These are phyloP conservation scores for Euwallacea fornicatus DNA, from an alignment of 1,140 invertebrate genomes.

Conservation along the genomic window DNA sequence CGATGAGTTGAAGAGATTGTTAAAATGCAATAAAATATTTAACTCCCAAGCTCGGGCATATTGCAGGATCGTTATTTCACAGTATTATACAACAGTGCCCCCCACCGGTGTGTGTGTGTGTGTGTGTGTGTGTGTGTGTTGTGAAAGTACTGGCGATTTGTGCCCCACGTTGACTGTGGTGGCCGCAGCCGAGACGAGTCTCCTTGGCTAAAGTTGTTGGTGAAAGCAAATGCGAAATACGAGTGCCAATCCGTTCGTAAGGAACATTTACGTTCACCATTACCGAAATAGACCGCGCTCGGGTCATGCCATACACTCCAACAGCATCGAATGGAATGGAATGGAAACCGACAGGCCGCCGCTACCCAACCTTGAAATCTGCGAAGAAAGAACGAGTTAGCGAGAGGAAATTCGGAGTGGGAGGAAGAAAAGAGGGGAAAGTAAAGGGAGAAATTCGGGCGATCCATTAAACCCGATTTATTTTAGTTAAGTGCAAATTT, in stretches of 20 bases:
- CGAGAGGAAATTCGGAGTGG: constrained; percentile 49
- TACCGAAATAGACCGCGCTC: constrained; percentile 41
- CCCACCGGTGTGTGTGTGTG: constrained; percentile 38
- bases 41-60: constrained; percentile 27
- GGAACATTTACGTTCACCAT: constrained; percentile 20
- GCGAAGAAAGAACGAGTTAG: constrained; percentile 53
- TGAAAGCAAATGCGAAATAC: constrained; percentile 49
- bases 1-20: constrained; percentile 16
- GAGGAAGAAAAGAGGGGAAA: constrained; percentile 54
- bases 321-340: constrained; percentile 36
- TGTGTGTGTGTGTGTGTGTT: constrained; percentile 39
- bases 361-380: constrained; percentile 50
- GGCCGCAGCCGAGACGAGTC: constrained; percentile 46
- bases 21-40: constrained; percentile 31
- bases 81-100: constrained; percentile 52
- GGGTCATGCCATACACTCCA: constrained; percentile 35
- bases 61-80: constrained; percentile 47
- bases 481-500: constrained; percentile 33
- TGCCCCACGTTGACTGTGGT: constrained; percentile 46
- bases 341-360: constrained; percentile 39
- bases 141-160: constrained; percentile 49
- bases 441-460: constrained; percentile 55
- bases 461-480: constrained; percentile 42
- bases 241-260: constrained; percentile 22
- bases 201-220: constrained; percentile 48